Evolutionary conservation across 2,113 vertebrate species (phyloP), one percentile per base, ranked within the genome.

Genomic region (Isurus oxyrinchus): DNA sequence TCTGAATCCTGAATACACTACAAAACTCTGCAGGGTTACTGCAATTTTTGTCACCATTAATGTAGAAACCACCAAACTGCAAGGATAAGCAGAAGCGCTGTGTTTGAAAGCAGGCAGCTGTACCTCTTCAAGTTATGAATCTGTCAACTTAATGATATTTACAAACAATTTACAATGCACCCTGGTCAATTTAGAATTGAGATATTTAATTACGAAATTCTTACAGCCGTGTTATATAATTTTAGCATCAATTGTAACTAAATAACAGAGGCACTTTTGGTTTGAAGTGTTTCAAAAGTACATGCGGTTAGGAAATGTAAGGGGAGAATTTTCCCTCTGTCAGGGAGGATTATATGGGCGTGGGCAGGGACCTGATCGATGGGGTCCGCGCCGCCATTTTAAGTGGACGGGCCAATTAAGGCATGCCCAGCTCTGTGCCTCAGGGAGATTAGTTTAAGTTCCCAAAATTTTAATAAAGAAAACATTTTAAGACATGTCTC

Each of bases 1-100:
- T 27, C 66, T 95, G 63, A 95, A 95, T 69, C 66, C 63, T 49
- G 94, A 95, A 69, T 95, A 49, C 63, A 53, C 66, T 31, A 95
- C 31, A 95, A 95, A 95, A 67, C 40, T 95, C 44, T 67, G 94
- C 21, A 69, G 40, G n/a, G 31, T 95, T 53, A 95, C 23, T 72
- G 72, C 44, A 69, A 13, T 27, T 53, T 95, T 66, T 53, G 35
- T 93, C 59, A n/a, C 53, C 87, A 55, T 21, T 67, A 94, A 16
- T 67, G 40, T 40, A 19, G 93, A 66, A 94, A 40, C 40, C 19
- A 40, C 21, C 44, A 95, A 72, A 95, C 93, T 44, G 66, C 72
- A 69, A 69, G 35, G 10, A 69, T 95, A 69, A 95, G 40, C 44
- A 72, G 93, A 69, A 27, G 44, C 66, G 40, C 23, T 44, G 61